Evolutionary conservation across 2,888 invertebrate species (phyloP).

Genomic region (Leptogaster cylindrica): DNA sequence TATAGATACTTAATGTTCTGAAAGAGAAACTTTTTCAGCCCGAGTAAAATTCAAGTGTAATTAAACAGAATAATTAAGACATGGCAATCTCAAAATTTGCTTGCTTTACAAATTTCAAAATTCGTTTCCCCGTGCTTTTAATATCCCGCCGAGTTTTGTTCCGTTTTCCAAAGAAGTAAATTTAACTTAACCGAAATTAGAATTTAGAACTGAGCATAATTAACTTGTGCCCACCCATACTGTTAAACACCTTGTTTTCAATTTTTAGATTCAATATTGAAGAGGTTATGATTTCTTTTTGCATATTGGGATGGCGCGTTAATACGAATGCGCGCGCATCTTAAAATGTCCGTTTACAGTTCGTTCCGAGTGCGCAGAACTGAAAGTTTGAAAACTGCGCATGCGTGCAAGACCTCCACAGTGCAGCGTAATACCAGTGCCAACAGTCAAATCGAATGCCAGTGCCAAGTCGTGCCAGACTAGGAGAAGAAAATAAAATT

Average conservation of each 20-base stretch:
- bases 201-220: constrained; percentile 16
- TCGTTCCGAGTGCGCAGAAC: constrained; percentile 7
- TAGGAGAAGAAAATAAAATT: constrained; percentile 20
- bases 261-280: background rate
- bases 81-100: too few relatives aligned
- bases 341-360: background rate
- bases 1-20: too few relatives aligned
- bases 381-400: constrained; percentile 16
- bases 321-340: constrained; percentile 28
- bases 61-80: too few relatives aligned
- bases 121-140: too few relatives aligned
- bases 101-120: too few relatives aligned
- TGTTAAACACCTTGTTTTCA: background rate
- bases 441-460: constrained; percentile 6
- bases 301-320: constrained; percentile 11
- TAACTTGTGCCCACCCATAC: background rate
- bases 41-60: too few relatives aligned
- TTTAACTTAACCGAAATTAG: constrained; percentile 8
- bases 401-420: constrained; percentile 21
- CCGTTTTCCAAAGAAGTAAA: constrained; percentile 1
- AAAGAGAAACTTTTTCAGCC: too few relatives aligned
- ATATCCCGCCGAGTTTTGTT: too few relatives aligned
- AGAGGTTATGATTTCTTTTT: background rate
- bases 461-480: constrained; percentile 7
- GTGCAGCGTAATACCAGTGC: constrained; percentile 19